A percentile compares a stretch with the other conserved stretches of the same genome.
Conservation (phyloP, 2,113 vertebrate genomes). For the Emydura subglobosa region DNA sequence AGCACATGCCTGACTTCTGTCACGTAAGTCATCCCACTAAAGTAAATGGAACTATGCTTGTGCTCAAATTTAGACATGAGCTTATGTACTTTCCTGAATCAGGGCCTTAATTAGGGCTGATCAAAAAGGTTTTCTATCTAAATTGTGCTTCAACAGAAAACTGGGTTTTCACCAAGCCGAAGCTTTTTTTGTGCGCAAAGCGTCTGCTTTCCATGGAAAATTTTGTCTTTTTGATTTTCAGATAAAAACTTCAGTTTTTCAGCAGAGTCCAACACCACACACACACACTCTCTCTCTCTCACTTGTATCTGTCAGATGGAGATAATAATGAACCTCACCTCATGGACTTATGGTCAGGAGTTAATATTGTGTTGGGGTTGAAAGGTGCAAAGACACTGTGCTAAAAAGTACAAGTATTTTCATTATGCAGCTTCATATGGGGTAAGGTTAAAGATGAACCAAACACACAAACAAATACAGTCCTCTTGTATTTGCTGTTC, state of each 20-base stretch:
- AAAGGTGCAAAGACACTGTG: not conserved
- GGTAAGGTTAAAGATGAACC: accelerated
- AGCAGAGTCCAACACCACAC: not conserved
- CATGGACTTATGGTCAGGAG: not conserved
- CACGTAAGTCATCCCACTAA: not conserved
- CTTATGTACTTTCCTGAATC: not conserved
- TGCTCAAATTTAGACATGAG: not conserved
- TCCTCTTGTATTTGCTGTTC: not conserved
- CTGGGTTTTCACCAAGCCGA: not conserved
- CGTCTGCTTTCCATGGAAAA: not conserved
- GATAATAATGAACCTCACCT: not conserved
- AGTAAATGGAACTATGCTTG: not conserved
- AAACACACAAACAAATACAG: not conserved
- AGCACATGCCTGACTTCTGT: not conserved
- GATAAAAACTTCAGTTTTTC: not conserved
- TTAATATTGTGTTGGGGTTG: not conserved
- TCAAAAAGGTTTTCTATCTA: not conserved
- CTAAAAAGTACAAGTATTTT: not conserved
- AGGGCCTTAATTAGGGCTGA: not conserved
- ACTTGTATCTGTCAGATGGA: not conserved
- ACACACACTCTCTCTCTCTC: not conserved
- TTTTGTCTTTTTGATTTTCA: not conserved
- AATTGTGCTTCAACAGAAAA: not conserved
- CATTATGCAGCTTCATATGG: not conserved
- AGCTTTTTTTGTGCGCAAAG: not conserved